phyloP scores from a whole-genome alignment of 2,888 invertebrate species.

The Nomada fabriciana region DNA sequence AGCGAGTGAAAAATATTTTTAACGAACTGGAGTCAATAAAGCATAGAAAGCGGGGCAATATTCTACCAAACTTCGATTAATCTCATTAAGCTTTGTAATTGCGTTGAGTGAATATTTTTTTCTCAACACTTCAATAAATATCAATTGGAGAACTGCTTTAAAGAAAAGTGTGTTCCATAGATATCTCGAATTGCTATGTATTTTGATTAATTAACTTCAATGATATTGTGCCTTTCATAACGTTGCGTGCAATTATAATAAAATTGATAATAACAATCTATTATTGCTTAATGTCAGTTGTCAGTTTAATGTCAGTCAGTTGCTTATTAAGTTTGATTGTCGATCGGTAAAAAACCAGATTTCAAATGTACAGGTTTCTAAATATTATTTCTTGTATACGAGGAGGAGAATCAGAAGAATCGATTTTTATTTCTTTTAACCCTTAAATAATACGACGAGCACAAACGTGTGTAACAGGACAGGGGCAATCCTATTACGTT shows the following conservation, averaged over 20 bases:
- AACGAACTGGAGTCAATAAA: constrained; percentile 30
- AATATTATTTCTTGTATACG: constrained; percentile 34
- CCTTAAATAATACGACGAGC: constrained; percentile 34
- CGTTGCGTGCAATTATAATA: constrained; percentile 34
- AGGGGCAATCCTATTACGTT: constrained; percentile 20
- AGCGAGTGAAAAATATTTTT: constrained; percentile 25
- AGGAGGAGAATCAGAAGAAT: background rate
- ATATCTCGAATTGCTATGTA: constrained; percentile 1
- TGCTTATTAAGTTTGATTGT: constrained; percentile 38
- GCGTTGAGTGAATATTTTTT: background rate
- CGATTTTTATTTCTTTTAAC: constrained; percentile 17
- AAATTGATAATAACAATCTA: background rate
- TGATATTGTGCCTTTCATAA: constrained; percentile 50
- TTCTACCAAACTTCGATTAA: background rate
- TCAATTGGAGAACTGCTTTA: background rate
- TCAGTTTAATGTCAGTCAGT: too few species aligned
- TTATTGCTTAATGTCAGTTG: background rate
- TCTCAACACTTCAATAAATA: background rate
- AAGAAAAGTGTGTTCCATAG: constrained; percentile 2
- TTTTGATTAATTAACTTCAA: constrained; percentile 17
- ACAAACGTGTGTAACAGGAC: background rate
- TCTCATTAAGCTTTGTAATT: background rate
- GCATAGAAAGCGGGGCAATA: constrained; percentile 11
- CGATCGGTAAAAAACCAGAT: constrained; percentile 26
- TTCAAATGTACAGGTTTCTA: constrained; percentile 21